These are phyloP conservation scores for Eufriesea mexicana DNA, from an alignment of 1,140 invertebrate species.

Conservation along the genomic window DNA sequence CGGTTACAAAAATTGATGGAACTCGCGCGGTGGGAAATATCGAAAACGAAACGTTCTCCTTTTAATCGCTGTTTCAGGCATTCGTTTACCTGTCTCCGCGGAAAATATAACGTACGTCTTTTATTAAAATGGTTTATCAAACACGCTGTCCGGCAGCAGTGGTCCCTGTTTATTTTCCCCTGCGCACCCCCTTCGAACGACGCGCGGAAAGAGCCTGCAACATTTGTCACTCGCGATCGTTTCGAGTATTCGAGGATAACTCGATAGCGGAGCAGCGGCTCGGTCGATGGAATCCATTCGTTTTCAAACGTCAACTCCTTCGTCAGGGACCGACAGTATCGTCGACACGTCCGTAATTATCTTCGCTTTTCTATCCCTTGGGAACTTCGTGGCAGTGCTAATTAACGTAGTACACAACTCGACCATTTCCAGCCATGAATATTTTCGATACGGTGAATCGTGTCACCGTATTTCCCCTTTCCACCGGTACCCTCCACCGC, in stretches of 20 bases:
- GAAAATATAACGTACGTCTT: background rate
- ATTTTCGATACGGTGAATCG: slow-evolving; percentile 56
- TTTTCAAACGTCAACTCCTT: slow-evolving; percentile 65
- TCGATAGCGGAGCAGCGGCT: slow-evolving; percentile 8
- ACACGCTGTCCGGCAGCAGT: background rate
- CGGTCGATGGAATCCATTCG: slow-evolving; percentile 66
- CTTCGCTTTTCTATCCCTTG: slow-evolving; percentile 59
- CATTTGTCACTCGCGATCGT: slow-evolving; percentile 49
- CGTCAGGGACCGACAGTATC: slow-evolving; percentile 64
- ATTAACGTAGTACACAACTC: slow-evolving; percentile 64
- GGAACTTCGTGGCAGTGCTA: slow-evolving; percentile 59
- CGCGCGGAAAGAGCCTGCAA: slow-evolving; percentile 39
- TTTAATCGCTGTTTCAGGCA: background rate
- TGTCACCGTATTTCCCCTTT: slow-evolving; percentile 35
- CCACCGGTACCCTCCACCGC: background rate
- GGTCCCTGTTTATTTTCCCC: slow-evolving; percentile 8
- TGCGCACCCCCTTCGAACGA: background rate
- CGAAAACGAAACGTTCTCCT: background rate
- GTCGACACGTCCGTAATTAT: slow-evolving; percentile 68
- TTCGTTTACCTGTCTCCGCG: background rate
- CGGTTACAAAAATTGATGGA: background rate
- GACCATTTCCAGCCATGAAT: slow-evolving; percentile 64
- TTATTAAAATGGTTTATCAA: slow-evolving; percentile 34
- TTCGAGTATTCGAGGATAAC: slow-evolving; percentile 37
- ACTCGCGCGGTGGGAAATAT: too few relatives aligned